Evolutionary conservation across 2,888 invertebrate species (phyloP).

Genomic region (Netelia inedita): DNA sequence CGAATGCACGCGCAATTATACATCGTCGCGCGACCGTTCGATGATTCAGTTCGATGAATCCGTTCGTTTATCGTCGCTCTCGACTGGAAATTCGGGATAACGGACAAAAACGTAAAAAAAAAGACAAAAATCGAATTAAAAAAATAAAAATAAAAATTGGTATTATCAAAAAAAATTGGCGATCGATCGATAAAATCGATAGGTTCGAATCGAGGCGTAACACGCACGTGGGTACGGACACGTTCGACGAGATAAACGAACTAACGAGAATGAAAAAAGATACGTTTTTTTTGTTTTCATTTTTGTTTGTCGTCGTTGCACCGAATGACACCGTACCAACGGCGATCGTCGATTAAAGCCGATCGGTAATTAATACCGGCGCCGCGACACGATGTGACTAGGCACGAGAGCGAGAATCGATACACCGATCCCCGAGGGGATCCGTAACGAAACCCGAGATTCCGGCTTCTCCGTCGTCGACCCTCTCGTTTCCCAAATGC

Average conservation of each 20-base stretch:
- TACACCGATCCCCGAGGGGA: conserved; percentile 53
- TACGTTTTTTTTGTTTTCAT: conserved; percentile 8
- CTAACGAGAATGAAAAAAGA: background rate
- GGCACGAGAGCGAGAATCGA: conserved; percentile 57
- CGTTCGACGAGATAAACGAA: background rate
- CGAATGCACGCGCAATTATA: conserved; percentile 15
- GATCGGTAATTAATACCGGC: conserved; percentile 62
- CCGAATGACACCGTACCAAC: conserved; percentile 67
- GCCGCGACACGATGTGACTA: conserved; percentile 51
- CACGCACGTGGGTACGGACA: background rate
- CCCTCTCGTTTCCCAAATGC: background rate
- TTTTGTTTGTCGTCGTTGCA: conserved; percentile 22
- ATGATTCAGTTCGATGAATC: conserved; percentile 30
- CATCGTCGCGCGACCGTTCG: conserved; percentile 25
- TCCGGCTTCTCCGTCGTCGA: conserved; percentile 39
- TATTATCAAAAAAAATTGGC: background rate
- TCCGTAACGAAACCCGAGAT: conserved; percentile 63
- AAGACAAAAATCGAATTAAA: background rate
- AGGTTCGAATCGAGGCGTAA: background rate
- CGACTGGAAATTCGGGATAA: background rate
- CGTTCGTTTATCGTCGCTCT: background rate
- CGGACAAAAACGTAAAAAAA: background rate
- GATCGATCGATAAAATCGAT: background rate
- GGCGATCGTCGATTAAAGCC: conserved; percentile 63
- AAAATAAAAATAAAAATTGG: background rate